Evolutionary conservation across 2,797 vertebrate genomes (phyloP).

Genomic region (Sebastes hubbsi): DNA sequence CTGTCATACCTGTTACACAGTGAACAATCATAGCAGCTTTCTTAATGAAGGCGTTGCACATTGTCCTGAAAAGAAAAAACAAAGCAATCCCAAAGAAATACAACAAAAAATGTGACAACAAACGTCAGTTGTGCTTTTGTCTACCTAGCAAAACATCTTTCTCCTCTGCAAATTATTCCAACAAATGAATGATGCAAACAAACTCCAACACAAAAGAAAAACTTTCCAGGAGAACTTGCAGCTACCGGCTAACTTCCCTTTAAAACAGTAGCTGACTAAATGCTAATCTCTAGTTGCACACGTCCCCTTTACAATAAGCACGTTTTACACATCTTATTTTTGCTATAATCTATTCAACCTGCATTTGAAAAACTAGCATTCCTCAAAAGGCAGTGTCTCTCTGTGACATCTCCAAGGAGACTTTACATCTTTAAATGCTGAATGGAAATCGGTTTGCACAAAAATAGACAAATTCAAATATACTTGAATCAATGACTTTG

Average conservation of each 20-base stretch:
- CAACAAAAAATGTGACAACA: conserved; percentile 18
- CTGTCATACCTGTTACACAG: conserved; percentile 60
- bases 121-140: conserved; percentile 87
- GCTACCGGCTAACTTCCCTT: conserved; percentile 61
- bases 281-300: conserved; percentile 78
- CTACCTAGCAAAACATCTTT: conserved; percentile 60
- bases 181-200: conserved; percentile 3
- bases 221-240: conserved; percentile 44
- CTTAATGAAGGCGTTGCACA: conserved; percentile 76
- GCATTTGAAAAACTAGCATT: conserved; percentile 57
- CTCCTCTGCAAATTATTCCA: conserved; percentile 34
- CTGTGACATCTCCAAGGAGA: conserved; percentile 37
- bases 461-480: conserved; percentile 59
- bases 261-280: conserved; percentile 57
- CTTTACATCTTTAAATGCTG: conserved; percentile 45
- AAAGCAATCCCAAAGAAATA: conserved; percentile 50
- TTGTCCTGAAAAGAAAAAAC: conserved; percentile 59
- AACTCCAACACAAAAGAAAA: conserved; percentile 2
- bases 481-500: conserved; percentile 77
- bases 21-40: conserved; percentile 86
- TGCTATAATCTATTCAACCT: conserved; percentile 56
- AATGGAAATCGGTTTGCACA: conserved; percentile 48
- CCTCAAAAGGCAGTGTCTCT: conserved; percentile 70
- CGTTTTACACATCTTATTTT: conserved; percentile 49
- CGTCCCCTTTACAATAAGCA: conserved; percentile 68